Percentiles rank a stretch among this genome's conserved stretches.
phyloP scores from a whole-genome alignment of 1,140 invertebrate genomes.

The Lordiphosa clarofinis region DNA sequence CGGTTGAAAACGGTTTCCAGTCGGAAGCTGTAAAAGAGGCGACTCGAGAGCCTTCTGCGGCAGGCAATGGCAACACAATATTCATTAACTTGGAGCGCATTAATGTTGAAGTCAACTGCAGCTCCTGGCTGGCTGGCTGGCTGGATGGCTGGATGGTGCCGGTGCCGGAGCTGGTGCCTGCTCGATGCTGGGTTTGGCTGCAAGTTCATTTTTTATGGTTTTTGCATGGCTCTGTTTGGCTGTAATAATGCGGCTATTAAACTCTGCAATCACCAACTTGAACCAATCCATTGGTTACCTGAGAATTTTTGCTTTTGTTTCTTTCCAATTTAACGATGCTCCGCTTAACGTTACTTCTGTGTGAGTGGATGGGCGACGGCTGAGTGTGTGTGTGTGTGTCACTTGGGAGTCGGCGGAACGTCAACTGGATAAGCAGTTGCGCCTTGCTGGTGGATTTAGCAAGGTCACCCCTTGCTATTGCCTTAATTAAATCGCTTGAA shows the following conservation, averaged over 20 bases:
- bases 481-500: too few relatives aligned
- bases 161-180: neutral
- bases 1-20: constrained; percentile 65
- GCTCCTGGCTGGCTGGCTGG: constrained; percentile 20
- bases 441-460: too few relatives aligned
- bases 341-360: neutral
- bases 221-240: constrained; percentile 62
- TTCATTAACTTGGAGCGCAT: constrained; percentile 73
- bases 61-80: constrained; percentile 73
- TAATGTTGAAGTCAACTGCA: constrained; percentile 48
- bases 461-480: too few relatives aligned
- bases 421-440: too few relatives aligned
- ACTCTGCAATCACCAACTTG: constrained; percentile 62
- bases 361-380: neutral
- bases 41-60: constrained; percentile 54
- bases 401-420: too few relatives aligned
- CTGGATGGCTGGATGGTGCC: constrained; percentile 4
- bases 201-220: constrained; percentile 60
- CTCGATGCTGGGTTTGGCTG: constrained; percentile 29
- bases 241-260: constrained; percentile 72
- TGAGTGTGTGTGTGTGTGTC: neutral
- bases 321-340: neutral
- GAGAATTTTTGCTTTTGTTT: constrained; percentile 27
- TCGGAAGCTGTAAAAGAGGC: constrained; percentile 70
- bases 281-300: constrained; percentile 71